Base-by-base conservation (phyloP, 2,113 vertebrate species). In the Ciconia stormi region DNA sequence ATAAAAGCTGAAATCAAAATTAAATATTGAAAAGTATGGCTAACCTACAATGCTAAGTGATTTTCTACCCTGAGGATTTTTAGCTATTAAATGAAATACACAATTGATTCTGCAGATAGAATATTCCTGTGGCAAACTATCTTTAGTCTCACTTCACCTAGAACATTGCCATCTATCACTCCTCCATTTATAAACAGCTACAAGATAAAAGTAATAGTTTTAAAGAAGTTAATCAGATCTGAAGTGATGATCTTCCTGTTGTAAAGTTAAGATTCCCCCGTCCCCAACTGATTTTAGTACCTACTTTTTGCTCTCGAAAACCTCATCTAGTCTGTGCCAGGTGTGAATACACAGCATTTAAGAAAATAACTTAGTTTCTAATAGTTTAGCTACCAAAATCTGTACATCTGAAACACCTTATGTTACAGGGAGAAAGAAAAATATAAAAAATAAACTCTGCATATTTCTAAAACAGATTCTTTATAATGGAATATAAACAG, bases 1-100 rank as follows among this genome's bases (percentile, higher is more conserved):
- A 19, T n/a, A 95, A 85, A 76, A 90, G 53, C 49, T 88, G 61
- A 91, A 87, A 67, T 94, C 21, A 94, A 69, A 96, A 96, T 91
- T 87, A 93, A 91, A 85, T 91, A 94, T 26, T 95, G 52, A 95
- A 40, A 70, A 81, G 82, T 46, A 83, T 6, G 11, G 53, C 42
- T 79, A 83, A 67, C 36, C 40, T 65, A 69, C 53, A 91, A 93
- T 19, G n/a, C 46, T 47, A 91, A 89, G 46, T 38, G 16, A 56
- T 71, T 61, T 86, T 72, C 63, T 59, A 67, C 59, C 89, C 79
- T 82, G 34, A 92, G 40, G 59, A 84, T 21, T 71, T 91, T 79
- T 59, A 95, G 63, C 40, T 92, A n/a, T 58, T 77, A 95, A 65
- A 73, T 89, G 30, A 92, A 87, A 87, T 62, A 79, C 7, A 85